Evolutionary conservation across 2,888 invertebrate species (phyloP).

Genomic region (Danaus chrysippus): DNA sequence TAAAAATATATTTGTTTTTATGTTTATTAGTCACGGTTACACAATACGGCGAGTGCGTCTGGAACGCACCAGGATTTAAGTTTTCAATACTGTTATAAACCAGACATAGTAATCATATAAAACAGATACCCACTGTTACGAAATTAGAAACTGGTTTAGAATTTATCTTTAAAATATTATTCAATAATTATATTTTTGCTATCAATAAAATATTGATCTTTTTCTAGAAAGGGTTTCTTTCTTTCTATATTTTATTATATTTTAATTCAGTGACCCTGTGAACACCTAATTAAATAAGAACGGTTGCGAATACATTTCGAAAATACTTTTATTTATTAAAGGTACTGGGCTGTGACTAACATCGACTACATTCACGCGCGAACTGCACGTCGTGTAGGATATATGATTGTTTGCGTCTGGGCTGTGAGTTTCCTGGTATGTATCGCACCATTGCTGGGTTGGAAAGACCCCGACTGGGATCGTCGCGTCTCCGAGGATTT

Average conservation of each 20-base stretch:
- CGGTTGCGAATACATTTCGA: too few relatives aligned
- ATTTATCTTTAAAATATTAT: too few relatives aligned
- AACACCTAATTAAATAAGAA: too few relatives aligned
- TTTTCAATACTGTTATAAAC: not conserved
- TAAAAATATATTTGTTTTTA: slow-evolving; percentile 22
- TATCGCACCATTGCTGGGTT: slow-evolving; percentile 91
- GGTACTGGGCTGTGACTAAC: slow-evolving; percentile 95
- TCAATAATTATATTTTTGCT: too few relatives aligned
- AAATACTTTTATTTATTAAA: slow-evolving; percentile 43
- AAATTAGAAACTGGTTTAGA: too few relatives aligned
- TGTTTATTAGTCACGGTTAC: slow-evolving; percentile 6
- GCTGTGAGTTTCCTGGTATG: slow-evolving; percentile 89
- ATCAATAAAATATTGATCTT: too few relatives aligned
- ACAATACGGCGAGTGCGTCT: not conserved
- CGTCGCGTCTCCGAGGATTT: slow-evolving; percentile 80
- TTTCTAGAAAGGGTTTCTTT: too few relatives aligned
- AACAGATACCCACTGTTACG: too few relatives aligned
- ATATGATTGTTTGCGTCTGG: slow-evolving; percentile 93
- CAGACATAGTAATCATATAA: not conserved
- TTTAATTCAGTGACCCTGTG: too few relatives aligned
- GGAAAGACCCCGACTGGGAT: slow-evolving; percentile 84
- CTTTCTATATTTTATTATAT: too few relatives aligned
- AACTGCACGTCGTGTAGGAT: slow-evolving; percentile 85
- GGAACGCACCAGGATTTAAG: not conserved
- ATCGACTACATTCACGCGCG: slow-evolving; percentile 93